phyloP scores from a whole-genome alignment of 2,113 vertebrate species.

The Dicentrarchus labrax region DNA sequence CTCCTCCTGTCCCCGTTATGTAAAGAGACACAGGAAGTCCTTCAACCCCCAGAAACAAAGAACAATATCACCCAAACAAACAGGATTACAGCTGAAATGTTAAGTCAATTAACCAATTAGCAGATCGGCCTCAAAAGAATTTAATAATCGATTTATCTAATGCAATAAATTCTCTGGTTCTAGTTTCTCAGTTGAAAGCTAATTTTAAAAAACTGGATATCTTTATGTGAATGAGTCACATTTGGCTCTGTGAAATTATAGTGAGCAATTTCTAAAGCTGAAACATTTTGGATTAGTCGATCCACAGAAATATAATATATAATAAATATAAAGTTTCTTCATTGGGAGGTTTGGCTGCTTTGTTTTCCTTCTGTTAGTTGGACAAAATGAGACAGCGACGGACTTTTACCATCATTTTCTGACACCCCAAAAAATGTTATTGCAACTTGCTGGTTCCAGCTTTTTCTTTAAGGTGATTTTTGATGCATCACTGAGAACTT shows the following conservation, averaged over 20 bases:
- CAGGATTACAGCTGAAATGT: background rate
- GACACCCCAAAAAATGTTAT: no score
- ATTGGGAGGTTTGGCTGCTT: background rate
- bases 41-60: background rate
- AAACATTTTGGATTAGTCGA: no score
- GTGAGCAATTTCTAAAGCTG: no score
- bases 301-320: no score
- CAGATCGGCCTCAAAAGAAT: no score
- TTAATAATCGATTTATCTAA: rapidly evolving
- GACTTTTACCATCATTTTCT: no score
- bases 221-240: background rate
- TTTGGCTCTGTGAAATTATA: background rate
- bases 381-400: no score
- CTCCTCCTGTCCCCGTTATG: background rate
- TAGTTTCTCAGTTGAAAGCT: background rate
- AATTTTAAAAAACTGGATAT: background rate
- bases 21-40: background rate
- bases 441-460: background rate
- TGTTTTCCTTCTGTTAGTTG: no score
- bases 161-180: background rate
- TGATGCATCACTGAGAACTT: background rate
- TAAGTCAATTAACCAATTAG: no score
- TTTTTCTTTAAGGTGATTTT: background rate
- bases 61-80: background rate
- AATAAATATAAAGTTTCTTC: no score